phyloP scores from a whole-genome alignment of 2,113 vertebrate species.

The Crotalus horridus region DNA sequence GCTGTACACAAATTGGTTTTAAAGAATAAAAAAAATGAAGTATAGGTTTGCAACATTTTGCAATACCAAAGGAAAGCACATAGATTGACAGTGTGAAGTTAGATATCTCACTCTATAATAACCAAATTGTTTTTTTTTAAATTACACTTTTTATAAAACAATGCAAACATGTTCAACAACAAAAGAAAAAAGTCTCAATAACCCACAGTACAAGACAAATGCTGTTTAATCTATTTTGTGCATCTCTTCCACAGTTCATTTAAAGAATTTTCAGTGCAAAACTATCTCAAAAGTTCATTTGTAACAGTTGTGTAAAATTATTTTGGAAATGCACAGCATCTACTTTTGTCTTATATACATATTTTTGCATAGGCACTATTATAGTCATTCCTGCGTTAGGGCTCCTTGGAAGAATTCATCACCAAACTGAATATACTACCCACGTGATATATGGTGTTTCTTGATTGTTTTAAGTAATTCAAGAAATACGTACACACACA shows the following conservation, averaged over 20 bases:
- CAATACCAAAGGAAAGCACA: slow-evolving; percentile 56
- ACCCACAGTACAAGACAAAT: slow-evolving; percentile 53
- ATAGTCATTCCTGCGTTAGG: slow-evolving; percentile 72
- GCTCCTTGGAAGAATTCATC: slow-evolving; percentile 71
- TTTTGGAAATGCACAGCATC: slow-evolving; percentile 81
- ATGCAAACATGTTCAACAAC: slow-evolving; percentile 51
- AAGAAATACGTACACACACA: slow-evolving; percentile 59
- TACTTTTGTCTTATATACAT: slow-evolving; percentile 67
- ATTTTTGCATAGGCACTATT: slow-evolving; percentile 75
- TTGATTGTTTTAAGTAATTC: slow-evolving; percentile 67
- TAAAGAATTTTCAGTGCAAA: slow-evolving; percentile 80
- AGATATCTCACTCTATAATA: slow-evolving; percentile 64
- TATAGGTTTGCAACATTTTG: slow-evolving; percentile 10
- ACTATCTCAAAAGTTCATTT: slow-evolving; percentile 78
- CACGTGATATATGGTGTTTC: slow-evolving; percentile 60
- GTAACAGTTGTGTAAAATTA: slow-evolving; percentile 77
- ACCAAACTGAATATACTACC: slow-evolving; percentile 55
- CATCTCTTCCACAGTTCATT: slow-evolving; percentile 70
- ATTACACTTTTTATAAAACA: slow-evolving; percentile 69
- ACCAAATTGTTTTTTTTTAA: slow-evolving; percentile 32
- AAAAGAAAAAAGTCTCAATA: slow-evolving; percentile 61
- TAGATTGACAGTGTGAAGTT: slow-evolving; percentile 58
- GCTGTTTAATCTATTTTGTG: slow-evolving; percentile 53
- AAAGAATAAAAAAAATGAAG: slow-evolving; percentile 61
- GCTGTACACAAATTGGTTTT: slow-evolving; percentile 63